phyloP scores from a whole-genome alignment of 2,113 vertebrate genomes.

The Eclectus roratus region DNA sequence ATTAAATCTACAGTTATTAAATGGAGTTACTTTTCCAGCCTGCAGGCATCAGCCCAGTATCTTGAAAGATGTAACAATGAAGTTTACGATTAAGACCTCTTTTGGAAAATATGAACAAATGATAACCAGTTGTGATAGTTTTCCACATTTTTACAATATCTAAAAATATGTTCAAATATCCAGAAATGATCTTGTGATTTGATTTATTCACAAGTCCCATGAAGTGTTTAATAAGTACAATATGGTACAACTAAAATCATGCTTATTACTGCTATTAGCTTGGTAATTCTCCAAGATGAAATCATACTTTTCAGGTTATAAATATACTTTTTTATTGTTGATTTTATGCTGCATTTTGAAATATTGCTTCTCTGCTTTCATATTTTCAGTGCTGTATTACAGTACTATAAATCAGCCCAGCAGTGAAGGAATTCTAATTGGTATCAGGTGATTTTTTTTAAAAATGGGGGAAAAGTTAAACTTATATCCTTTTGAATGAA shows the following conservation, averaged over 20 bases:
- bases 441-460: constrained; percentile 80
- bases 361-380: constrained; percentile 86
- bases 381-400: constrained; percentile 84
- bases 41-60: constrained; percentile 38
- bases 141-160: constrained; percentile 79
- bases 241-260: constrained; percentile 82
- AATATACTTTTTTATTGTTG: constrained; percentile 88
- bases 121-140: constrained; percentile 82
- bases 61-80: constrained; percentile 69
- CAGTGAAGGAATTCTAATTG: constrained; percentile 83
- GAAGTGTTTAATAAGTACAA: constrained; percentile 85
- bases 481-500: constrained; percentile 61
- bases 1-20: constrained; percentile 75
- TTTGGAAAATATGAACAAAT: constrained; percentile 77
- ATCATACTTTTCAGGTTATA: constrained; percentile 88
- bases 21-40: constrained; percentile 63
- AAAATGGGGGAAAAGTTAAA: constrained; percentile 64
- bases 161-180: constrained; percentile 81
- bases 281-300: constrained; percentile 88
- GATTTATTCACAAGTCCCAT: constrained; percentile 83
- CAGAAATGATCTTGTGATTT: constrained; percentile 80
- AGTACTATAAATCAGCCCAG: constrained; percentile 80
- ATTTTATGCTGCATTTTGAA: constrained; percentile 85
- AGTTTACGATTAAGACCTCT: constrained; percentile 72
- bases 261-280: constrained; percentile 83